Evolutionary conservation across 2,797 vertebrate genomes (phyloP), one percentile per base, ranked within the genome.

Genomic region (Platyrinchus mystaceus): DNA sequence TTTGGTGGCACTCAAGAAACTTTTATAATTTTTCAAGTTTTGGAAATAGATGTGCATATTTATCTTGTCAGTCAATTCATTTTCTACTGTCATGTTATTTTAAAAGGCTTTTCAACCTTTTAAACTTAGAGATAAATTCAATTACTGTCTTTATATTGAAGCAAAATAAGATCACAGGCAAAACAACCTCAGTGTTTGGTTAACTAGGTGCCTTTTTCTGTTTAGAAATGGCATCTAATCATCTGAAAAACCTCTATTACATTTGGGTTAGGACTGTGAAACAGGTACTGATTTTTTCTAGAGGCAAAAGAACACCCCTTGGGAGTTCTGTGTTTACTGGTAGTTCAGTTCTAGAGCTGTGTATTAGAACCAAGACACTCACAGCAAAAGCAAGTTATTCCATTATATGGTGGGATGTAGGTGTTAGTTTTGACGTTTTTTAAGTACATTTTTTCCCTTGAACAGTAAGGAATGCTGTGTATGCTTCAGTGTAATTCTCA

Each of bases 41-140:
- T 77, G 55, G 87, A 93, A 96, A 64, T 58, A 89, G 59, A 22
- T 66, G 44, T 82, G 9, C 34, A 21, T 78, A 66, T 93, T 89
- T 70, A 71, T 78, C 62, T 71, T 58, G 52, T 84, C 81, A 78
- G 52, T 80, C 71, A 49, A 63, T 94, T 73, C 30, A 89, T 84
- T 89, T 95, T 41, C 44, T 89, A 83, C 53, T 80, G n/a, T 60
- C 16, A 1, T 81, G 39, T 84, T 90, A n/a, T 91, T 92, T 91
- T 81, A 87, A 92, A 95, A 62, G 26, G 8, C 27, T 81, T 81
- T 89, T 81, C n/a, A 73, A 63, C 58, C 46, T 47, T 96, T 34
- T 90, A 95, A 94, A 92, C 49, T 82, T 90, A 18, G 86, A 91
- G 60, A 78, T 73, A 94, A 66, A 85, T 58, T 73, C 52, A 84